phyloP scores from a whole-genome alignment of 2,797 vertebrate genomes.

The Sebastes baramenuke region DNA sequence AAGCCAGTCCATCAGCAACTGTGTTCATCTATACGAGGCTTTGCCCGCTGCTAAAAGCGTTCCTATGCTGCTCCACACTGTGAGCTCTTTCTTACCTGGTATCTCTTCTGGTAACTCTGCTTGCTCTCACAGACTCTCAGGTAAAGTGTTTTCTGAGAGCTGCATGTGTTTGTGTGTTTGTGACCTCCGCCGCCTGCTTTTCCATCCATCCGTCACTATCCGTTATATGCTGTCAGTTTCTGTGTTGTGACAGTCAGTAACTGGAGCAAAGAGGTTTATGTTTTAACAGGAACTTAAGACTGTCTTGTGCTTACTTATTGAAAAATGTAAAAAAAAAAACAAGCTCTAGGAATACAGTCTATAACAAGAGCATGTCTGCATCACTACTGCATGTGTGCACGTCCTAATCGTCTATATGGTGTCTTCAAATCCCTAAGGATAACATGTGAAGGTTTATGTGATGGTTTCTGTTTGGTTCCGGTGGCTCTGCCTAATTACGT shows the following conservation, averaged over 20 bases:
- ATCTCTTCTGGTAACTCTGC: slow-evolving; percentile 95
- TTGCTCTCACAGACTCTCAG: slow-evolving; percentile 98
- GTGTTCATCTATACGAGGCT: slow-evolving; percentile 97
- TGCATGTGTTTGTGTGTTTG: slow-evolving; percentile 51
- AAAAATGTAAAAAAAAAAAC: neutral
- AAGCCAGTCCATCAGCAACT: slow-evolving; percentile 99
- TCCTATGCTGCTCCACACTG: slow-evolving; percentile 98
- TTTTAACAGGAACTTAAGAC: neutral
- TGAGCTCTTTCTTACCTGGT: slow-evolving; percentile 99
- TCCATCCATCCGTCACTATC: slow-evolving; percentile 21
- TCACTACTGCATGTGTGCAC: slow-evolving; percentile 59
- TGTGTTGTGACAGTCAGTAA: slow-evolving; percentile 4
- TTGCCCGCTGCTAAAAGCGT: slow-evolving; percentile 98
- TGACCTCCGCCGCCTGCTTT: slow-evolving; percentile 22
- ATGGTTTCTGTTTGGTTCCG: neutral
- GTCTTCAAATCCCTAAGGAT: slow-evolving; percentile 5
- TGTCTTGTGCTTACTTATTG: neutral
- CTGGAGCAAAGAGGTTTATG: neutral
- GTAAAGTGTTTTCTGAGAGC: slow-evolving; percentile 87
- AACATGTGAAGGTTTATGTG: neutral
- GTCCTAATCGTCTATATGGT: slow-evolving; percentile 2
- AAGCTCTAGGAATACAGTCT: neutral
- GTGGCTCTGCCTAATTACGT: neutral
- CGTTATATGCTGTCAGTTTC: neutral
- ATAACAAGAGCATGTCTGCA: slow-evolving; percentile 5